Evolutionary conservation across 2,888 invertebrate genomes (phyloP).

Genomic region (Agrochola circellaris): DNA sequence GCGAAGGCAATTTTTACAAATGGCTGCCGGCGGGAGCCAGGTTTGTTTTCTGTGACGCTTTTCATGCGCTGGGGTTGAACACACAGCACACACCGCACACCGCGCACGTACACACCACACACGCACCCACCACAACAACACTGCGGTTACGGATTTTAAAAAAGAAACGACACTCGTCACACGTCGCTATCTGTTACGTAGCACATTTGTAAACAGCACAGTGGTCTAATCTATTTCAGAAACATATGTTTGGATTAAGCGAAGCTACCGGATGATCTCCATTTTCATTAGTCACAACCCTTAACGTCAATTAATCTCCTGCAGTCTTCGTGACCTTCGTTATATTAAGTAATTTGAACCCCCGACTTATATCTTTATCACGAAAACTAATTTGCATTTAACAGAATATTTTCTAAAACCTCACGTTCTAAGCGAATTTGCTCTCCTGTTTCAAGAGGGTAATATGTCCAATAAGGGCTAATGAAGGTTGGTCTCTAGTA

Average conservation of each 20-base stretch:
- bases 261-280: constrained; percentile 32
- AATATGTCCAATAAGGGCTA: constrained; percentile 55
- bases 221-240: constrained; percentile 3
- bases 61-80: constrained; percentile 67
- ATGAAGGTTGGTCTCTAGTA: constrained; percentile 57
- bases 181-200: constrained; percentile 23
- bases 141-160: constrained; percentile 55
- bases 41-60: constrained; percentile 78
- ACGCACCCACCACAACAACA: constrained; percentile 45
- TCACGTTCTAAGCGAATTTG: constrained; percentile 84
- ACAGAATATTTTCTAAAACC: constrained; percentile 82
- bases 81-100: constrained; percentile 32
- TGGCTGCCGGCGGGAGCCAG: constrained; percentile 87
- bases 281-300: constrained; percentile 44
- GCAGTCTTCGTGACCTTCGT: constrained; percentile 63
- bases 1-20: constrained; percentile 90
- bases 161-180: constrained; percentile 9
- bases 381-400: constrained; percentile 85
- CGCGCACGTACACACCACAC: constrained; percentile 13
- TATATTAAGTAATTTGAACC: constrained; percentile 76
- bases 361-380: constrained; percentile 78
- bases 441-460: constrained; percentile 47
- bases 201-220: constrained; percentile 6
- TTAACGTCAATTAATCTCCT: constrained; percentile 52
- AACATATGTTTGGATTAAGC: constrained; percentile 22